Evolutionary conservation across 2,888 invertebrate species (phyloP).

Genomic region (Meiosimyza decipiens): DNA sequence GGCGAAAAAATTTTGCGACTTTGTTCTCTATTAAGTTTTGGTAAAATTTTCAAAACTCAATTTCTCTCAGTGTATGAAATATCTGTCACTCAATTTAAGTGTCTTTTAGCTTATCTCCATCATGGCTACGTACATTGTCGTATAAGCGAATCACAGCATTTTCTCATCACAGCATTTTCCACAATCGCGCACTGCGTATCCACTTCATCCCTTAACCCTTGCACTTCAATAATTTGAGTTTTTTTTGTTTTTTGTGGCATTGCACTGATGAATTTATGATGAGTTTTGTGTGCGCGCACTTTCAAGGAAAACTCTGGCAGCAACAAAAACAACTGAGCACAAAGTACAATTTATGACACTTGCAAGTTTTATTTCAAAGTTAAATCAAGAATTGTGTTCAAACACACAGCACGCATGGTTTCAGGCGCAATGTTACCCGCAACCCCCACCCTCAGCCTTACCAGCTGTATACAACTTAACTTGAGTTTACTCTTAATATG

Average conservation of each 20-base stretch:
- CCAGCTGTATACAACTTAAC: not conserved
- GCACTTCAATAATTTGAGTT: too few species aligned
- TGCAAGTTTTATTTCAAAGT: slow-evolving; percentile 21
- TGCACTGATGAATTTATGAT: slow-evolving; percentile 23
- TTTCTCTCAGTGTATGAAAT: too few species aligned
- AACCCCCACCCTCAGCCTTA: too few species aligned
- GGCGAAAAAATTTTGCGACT: too few species aligned
- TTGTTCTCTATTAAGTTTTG: too few species aligned
- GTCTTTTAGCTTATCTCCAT: not conserved
- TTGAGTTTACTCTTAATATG: not conserved
- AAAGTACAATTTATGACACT: slow-evolving; percentile 22
- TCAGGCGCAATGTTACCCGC: too few species aligned
- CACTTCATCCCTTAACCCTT: not conserved
- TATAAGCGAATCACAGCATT: not conserved
- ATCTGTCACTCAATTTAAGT: not conserved
- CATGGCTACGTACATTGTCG: not conserved
- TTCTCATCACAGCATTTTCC: not conserved
- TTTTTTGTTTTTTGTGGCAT: not conserved
- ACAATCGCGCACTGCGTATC: not conserved
- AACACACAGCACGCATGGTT: not conserved
- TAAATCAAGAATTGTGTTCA: slow-evolving; percentile 13
- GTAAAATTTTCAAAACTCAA: too few species aligned
- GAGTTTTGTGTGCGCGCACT: slow-evolving; percentile 11
- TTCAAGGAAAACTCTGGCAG: not conserved
- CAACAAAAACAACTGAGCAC: not conserved